Base-by-base conservation (phyloP, 1,140 invertebrate genomes). In the Mercenaria mercenaria region DNA sequence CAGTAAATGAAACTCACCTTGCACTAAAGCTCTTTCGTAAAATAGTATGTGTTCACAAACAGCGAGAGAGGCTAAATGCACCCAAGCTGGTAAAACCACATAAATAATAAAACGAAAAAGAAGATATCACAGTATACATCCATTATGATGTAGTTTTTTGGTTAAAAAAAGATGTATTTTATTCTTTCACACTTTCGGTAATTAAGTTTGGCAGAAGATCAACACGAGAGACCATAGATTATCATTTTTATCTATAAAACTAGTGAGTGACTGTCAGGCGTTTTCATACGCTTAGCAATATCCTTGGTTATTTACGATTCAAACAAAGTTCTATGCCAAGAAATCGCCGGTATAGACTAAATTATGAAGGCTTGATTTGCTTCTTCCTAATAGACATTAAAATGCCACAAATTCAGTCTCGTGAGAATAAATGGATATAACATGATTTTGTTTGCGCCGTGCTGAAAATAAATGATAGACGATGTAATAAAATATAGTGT, bases 291-390 rank as follows among this genome's bases (percentile, higher is more conserved):
- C 76, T 56, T 15, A 39, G 37, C 47, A 41, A 52, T 47, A 79
- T 79, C 15, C 23, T 4, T 11, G 26, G 20, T 79, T 79, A 79
- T 79, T 79, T 79, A 79, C 76, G 76, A 37, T 79, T 37, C 37
- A 37, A 79, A 56, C 76, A 79, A 13, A 18, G 32, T 56, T 34
- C 29, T 52, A 2, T 79, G 76, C 76, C 76, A 79, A 79, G 76
- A 79, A 79, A 79, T 79, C 76, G 76, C 47, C 76, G 2, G 76
- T 15, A 79, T 79, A 79, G 76, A 79, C 76, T 79, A 79, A 79
- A 79, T 79, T 79, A 79, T 56, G 50, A 79, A 79, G 47, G 74
- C 37, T 47, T 77, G 26, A 77, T 77, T 77, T 77, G 26, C 18
- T 15, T 32, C 18, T 37, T 47, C 18, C 37, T 56, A 59, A 50